Evolutionary conservation across 2,888 invertebrate species (phyloP).

Genomic region (Leptinotarsa haldemani): DNA sequence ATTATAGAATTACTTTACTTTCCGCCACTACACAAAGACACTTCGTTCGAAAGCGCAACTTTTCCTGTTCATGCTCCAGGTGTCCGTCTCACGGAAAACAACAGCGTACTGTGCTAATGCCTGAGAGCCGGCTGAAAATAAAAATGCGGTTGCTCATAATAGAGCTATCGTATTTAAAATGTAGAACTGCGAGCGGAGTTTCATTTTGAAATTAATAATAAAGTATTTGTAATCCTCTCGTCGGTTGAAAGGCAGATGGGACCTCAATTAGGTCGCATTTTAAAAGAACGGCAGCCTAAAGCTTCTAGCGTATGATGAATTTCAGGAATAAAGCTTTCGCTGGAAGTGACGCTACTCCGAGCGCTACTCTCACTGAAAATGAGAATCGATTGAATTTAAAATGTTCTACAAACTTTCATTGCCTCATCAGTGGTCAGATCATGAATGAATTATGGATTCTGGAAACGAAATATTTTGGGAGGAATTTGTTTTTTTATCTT

Average conservation of each 20-base stretch:
- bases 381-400: not conserved
- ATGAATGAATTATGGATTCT: too few relatives aligned
- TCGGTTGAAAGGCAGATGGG: constrained; percentile 30
- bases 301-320: constrained; percentile 24
- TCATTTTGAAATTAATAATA: constrained; percentile 28
- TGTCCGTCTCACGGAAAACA: constrained; percentile 14
- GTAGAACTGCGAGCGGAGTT: constrained; percentile 14
- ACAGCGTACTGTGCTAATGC: not conserved
- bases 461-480: too few relatives aligned
- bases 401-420: not conserved
- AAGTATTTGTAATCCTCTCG: constrained; percentile 28
- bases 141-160: not conserved
- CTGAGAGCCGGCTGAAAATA: constrained; percentile 6
- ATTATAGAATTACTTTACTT: constrained; percentile 7
- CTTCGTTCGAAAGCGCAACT: constrained; percentile 7
- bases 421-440: too few relatives aligned
- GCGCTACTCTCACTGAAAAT: not conserved
- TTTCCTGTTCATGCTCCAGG: constrained; percentile 14
- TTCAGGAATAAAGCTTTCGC: constrained; percentile 8
- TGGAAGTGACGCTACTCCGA: not conserved
- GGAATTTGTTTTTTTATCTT: too few relatives aligned
- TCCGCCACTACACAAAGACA: not conserved
- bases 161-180: constrained; percentile 14
- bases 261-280: constrained; percentile 23
- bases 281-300: constrained; percentile 17